Evolutionary conservation across 92 coral and sea anemone species (phyloP).

Genomic region (Epizoanthus stellaris): DNA sequence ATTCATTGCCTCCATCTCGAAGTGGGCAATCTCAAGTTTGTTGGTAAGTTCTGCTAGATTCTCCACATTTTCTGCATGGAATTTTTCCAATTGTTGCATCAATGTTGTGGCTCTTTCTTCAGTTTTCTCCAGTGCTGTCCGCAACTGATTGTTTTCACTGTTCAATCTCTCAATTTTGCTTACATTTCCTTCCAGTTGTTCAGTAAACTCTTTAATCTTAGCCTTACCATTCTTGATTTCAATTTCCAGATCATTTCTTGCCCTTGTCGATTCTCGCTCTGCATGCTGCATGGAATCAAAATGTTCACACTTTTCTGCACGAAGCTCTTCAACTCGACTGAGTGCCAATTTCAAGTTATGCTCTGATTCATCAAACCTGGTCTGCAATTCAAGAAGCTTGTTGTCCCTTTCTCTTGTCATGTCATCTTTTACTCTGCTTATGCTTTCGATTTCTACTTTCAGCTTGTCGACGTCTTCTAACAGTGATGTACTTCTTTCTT

Average conservation of each 20-base stretch:
- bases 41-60: slow-evolving; percentile 53
- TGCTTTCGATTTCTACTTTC: slow-evolving; percentile 6
- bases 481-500: slow-evolving; percentile 6
- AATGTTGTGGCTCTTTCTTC: slow-evolving; percentile 21
- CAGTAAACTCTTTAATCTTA: slow-evolving; percentile 12
- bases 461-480: slow-evolving; percentile 41
- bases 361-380: slow-evolving; percentile 36
- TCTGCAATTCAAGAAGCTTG: slow-evolving; percentile 33
- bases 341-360: slow-evolving; percentile 44
- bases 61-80: slow-evolving; percentile 5
- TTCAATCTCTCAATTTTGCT: slow-evolving; percentile 25
- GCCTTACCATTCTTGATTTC: slow-evolving; percentile 42
- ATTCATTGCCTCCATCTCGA: slow-evolving; percentile 37
- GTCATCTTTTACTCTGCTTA: slow-evolving; percentile 10
- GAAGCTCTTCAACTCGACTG: slow-evolving; percentile 62
- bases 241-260: slow-evolving; percentile 59
- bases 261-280: slow-evolving; percentile 50
- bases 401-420: slow-evolving; percentile 5
- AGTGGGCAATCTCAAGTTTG: slow-evolving; percentile 46
- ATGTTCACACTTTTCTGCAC: slow-evolving; percentile 51
- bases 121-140: slow-evolving; percentile 20
- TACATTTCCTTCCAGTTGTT: slow-evolving; percentile 38
- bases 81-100: slow-evolving; percentile 17
- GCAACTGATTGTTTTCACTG: slow-evolving; percentile 39
- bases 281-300: slow-evolving; percentile 66